Base-by-base conservation (phyloP, 2,888 invertebrate genomes). In the Leucoma salicis region DNA sequence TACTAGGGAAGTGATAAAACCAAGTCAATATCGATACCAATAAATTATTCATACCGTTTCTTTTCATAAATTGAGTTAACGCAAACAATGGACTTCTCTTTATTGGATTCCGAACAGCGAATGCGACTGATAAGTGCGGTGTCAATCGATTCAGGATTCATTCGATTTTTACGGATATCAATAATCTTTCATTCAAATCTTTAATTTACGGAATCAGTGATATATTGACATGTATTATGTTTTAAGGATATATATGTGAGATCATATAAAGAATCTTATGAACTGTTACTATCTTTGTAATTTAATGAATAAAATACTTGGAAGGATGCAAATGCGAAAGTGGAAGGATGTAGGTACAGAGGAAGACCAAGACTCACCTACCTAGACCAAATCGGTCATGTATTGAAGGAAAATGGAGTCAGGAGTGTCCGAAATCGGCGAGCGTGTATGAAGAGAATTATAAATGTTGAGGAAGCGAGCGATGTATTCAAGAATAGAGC, bases 21-120 rank as follows among this genome's bases (percentile, higher is more conserved):
- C 35, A 15, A 42, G 49, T 16, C 44, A 40, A 41, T 57, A 49
- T 36, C 46, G 43, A 50, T 50, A 53, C 33, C 7, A 14, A 63
- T 63, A 55, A 61, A 57, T 63, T 52, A 64, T 64, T 61, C 62
- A 62, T 62, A 43, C 48, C 45, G 39, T 53, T 62, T 60, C 61
- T 63, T 60, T 63, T 51, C 44, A 51, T 61, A 55, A 64, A 61
- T 55, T 49, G 53, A 55, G 57, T 61, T 53, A 53, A 48, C 29
- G 51, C 62, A 57, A 62, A 63, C 64, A 57, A 63, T 53, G 40
- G 32, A 13, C 32, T 39, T 27, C 41, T 42, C 45, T 42, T 57
- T 64, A 61, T 64, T 64, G 51, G 44, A 57, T 63, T 52, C 48
- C 35, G 47, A 43, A 46, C 37, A 7, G 18, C 13, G 35, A 49